Conservation (phyloP, 2,113 vertebrate species). For the Colaptes auratus region DNA sequence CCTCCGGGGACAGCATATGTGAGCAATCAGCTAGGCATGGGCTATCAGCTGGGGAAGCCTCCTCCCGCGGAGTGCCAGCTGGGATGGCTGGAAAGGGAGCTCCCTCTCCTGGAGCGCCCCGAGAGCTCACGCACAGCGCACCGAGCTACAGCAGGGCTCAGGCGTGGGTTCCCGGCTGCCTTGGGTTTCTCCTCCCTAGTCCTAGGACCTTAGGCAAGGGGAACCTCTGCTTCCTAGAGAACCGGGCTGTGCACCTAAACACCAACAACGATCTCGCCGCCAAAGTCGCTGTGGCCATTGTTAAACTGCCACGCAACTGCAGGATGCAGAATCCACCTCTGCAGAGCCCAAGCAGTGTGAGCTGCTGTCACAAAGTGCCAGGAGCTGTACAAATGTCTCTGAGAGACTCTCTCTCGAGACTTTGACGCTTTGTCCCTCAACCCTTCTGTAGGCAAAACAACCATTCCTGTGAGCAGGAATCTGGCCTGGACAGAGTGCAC, state of each 20-base stretch:
- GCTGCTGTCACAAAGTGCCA: background rate
- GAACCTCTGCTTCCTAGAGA: background rate
- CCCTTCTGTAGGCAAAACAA: background rate
- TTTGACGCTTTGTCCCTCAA: background rate
- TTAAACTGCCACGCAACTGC: background rate
- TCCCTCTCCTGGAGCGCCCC: constrained; percentile 60
- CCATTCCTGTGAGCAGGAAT: background rate
- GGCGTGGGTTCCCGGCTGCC: fast-evolving
- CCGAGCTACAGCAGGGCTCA: background rate
- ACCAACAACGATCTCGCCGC: background rate
- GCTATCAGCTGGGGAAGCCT: constrained; percentile 22
- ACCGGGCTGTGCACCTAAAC: background rate
- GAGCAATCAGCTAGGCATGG: constrained; percentile 48
- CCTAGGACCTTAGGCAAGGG: background rate
- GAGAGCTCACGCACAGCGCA: background rate
- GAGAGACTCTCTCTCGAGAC: background rate
- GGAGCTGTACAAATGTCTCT: background rate
- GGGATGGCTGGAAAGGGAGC: constrained; percentile 39
- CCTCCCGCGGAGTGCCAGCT: background rate
- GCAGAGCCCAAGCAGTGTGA: background rate
- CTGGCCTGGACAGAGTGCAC: background rate
- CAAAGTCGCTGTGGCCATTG: background rate
- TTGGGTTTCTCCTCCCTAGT: background rate
- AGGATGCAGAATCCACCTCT: background rate
- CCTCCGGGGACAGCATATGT: constrained; percentile 51